phyloP scores from a whole-genome alignment of 2,888 invertebrate species.

The Thereva unica region DNA sequence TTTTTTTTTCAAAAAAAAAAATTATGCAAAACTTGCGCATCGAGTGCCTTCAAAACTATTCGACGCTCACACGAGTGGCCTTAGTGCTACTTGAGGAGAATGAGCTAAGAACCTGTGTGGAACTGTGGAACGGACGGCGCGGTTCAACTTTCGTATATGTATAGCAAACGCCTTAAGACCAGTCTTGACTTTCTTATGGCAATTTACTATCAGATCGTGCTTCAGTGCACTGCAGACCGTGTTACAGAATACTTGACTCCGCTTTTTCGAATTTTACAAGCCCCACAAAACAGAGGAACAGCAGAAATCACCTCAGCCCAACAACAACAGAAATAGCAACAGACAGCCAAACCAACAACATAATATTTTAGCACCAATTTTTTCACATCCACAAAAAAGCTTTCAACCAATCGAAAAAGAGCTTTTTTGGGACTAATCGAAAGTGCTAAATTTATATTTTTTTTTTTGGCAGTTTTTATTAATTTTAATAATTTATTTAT shows the following conservation, averaged over 20 bases:
- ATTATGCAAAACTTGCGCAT: neutral
- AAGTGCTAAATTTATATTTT: too few relatives aligned
- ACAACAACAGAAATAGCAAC: too few relatives aligned
- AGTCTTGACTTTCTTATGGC: slow-evolving; percentile 38
- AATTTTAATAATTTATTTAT: too few relatives aligned
- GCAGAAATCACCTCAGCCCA: slow-evolving; percentile 13
- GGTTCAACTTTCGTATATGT: slow-evolving; percentile 23
- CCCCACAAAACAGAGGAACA: slow-evolving; percentile 19
- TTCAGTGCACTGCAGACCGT: slow-evolving; percentile 43
- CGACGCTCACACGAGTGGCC: slow-evolving; percentile 6
- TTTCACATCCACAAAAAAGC: too few relatives aligned
- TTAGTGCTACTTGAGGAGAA: neutral
- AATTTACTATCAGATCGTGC: slow-evolving; percentile 38
- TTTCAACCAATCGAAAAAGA: too few relatives aligned
- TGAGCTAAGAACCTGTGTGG: slow-evolving; percentile 25
- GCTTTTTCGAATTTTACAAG: slow-evolving; percentile 21
- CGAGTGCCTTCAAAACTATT: neutral
- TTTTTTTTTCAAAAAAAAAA: too few relatives aligned
- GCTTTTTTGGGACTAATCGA: too few relatives aligned
- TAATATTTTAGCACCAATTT: too few relatives aligned
- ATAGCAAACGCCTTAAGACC: slow-evolving; percentile 29
- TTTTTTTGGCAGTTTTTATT: too few relatives aligned
- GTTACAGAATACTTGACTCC: slow-evolving; percentile 41
- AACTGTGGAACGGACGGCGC: neutral
- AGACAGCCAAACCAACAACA: too few relatives aligned